Evolutionary conservation across 2,797 vertebrate species (phyloP).

Genomic region (Hapalemur alaotrensis): DNA sequence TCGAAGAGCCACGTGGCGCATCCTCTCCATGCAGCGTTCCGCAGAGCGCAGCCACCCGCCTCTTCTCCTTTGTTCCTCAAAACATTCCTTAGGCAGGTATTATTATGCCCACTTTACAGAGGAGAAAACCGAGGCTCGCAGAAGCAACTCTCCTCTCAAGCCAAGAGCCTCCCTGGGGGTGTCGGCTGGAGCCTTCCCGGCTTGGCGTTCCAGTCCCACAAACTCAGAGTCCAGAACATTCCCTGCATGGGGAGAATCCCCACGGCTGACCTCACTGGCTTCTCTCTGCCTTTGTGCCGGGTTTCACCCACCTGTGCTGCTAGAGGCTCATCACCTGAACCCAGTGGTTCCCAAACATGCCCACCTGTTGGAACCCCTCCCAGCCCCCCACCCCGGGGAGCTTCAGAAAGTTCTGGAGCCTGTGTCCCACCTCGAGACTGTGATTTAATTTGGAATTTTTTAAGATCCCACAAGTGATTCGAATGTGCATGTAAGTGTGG

Average conservation of each 20-base stretch:
- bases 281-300: neutral
- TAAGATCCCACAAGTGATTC: neutral
- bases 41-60: neutral
- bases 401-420: neutral
- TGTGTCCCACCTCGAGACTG: fast-evolving
- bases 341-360: neutral
- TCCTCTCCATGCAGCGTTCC: neutral
- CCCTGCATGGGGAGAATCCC: neutral
- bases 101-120: conserved; percentile 27
- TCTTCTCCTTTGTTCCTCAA: neutral
- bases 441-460: neutral
- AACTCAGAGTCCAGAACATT: neutral
- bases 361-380: fast-evolving
- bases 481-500: neutral
- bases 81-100: neutral
- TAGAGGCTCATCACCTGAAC: neutral
- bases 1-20: neutral
- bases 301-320: neutral
- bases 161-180: neutral
- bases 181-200: neutral
- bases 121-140: neutral
- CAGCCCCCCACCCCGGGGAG: neutral
- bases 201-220: neutral
- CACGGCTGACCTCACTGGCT: no score
- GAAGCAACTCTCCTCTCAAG: neutral